phyloP scores from a whole-genome alignment of 2,113 vertebrate genomes.

The Rhinogobius similis region DNA sequence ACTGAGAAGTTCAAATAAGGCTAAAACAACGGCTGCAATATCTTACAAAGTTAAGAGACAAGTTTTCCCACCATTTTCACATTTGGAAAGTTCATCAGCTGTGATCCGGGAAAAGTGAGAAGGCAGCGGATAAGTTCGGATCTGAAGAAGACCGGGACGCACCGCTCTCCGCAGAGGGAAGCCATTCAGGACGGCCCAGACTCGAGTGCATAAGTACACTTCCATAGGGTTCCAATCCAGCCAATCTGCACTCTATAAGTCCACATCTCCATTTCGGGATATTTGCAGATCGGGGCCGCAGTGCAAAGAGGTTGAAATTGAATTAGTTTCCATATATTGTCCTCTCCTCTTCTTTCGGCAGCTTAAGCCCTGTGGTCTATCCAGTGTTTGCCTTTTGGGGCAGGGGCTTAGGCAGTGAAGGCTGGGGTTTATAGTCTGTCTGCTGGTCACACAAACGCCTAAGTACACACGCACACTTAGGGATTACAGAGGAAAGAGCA shows the following conservation, averaged over 20 bases:
- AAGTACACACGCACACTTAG: constrained; percentile 3
- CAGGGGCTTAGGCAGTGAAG: constrained; percentile 68
- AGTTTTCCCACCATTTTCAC: constrained; percentile 31
- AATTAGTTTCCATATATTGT: constrained; percentile 80
- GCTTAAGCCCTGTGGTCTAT: constrained; percentile 72
- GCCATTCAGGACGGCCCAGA: constrained; percentile 35
- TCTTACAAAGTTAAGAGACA: neutral
- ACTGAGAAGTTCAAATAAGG: neutral
- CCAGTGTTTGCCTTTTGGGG: constrained; percentile 73
- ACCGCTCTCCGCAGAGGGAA: constrained; percentile 33
- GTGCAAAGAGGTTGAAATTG: constrained; percentile 70
- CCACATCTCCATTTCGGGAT: constrained; percentile 69
- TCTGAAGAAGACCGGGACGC: constrained; percentile 26
- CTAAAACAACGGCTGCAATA: neutral
- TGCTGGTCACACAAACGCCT: constrained; percentile 27
- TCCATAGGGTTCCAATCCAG: constrained; percentile 59
- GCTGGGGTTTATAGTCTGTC: constrained; percentile 55
- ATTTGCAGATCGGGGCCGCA: constrained; percentile 65
- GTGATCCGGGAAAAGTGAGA: constrained; percentile 48
- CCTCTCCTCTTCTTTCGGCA: constrained; percentile 61
- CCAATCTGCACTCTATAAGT: constrained; percentile 54
- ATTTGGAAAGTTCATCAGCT: constrained; percentile 62
- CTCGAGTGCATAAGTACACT: constrained; percentile 51
- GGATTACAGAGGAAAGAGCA: neutral
- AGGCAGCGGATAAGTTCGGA: constrained; percentile 41